Evolutionary conservation across 2,113 vertebrate genomes (phyloP).

Genomic region (Apistogramma diplotaenia): DNA sequence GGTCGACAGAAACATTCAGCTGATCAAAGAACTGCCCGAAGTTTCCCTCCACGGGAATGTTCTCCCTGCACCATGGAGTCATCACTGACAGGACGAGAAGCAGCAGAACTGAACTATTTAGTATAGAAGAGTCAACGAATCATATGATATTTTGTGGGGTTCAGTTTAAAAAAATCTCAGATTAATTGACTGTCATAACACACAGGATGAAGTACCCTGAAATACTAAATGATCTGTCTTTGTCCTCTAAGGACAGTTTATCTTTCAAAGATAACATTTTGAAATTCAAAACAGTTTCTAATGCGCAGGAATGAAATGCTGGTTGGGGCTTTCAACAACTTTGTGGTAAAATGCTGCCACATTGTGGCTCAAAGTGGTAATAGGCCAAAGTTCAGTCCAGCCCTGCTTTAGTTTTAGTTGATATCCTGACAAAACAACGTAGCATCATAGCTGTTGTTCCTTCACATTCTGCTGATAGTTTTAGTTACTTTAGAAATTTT

Average conservation of each 20-base stretch:
- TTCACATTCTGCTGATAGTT: neutral
- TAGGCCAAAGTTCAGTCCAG: fast-evolving
- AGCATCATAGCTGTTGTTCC: no score
- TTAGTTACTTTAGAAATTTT: neutral
- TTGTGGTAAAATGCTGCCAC: no score
- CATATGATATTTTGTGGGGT: no score
- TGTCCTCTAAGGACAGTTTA: neutral
- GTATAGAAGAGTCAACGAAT: neutral
- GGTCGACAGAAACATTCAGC: constrained; percentile 75
- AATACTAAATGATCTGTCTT: neutral
- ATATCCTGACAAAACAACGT: neutral
- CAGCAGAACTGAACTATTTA: neutral
- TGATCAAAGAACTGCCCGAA: constrained; percentile 84
- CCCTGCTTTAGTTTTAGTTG: neutral
- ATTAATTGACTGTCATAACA: neutral
- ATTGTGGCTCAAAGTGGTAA: neutral
- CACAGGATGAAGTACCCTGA: neutral
- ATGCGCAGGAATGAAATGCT: no score
- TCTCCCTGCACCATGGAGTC: constrained; percentile 77
- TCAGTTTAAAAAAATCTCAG: no score
- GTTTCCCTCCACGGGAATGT: constrained; percentile 88
- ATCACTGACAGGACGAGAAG: constrained; percentile 69
- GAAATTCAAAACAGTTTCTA: no score
- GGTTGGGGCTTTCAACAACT: no score
- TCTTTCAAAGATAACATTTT: no score